A percentile compares a stretch with the other conserved stretches of the same genome.
phyloP scores from a whole-genome alignment of 2,888 invertebrate genomes.

The Rhagophthalmus giganteus region DNA sequence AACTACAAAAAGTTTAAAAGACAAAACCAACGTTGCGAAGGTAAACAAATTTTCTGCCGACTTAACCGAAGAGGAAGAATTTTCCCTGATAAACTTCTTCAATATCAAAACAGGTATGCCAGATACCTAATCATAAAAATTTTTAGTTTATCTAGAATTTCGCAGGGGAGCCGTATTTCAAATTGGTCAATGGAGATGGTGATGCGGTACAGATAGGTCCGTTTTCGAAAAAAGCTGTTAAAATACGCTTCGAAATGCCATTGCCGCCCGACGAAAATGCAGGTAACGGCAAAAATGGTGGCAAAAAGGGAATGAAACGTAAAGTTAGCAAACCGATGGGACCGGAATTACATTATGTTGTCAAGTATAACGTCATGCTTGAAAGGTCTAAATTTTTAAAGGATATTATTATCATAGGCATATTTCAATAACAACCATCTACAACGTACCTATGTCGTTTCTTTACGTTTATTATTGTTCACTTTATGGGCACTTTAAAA shows the following conservation, averaged over 20 bases:
- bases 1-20: not conserved
- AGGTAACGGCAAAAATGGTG: slow-evolving; percentile 20
- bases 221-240: slow-evolving; percentile 18
- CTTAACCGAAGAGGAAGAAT: slow-evolving; percentile 35
- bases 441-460: not conserved
- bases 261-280: not conserved
- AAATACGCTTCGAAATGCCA: slow-evolving; percentile 10
- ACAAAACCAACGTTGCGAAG: not conserved
- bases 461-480: slow-evolving; percentile 2
- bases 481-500: not conserved
- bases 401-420: slow-evolving; percentile 39
- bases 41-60: slow-evolving; percentile 32
- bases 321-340: no score
- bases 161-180: slow-evolving; percentile 33
- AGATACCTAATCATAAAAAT: no score
- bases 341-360: slow-evolving; percentile 30
- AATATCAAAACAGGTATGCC: slow-evolving; percentile 20
- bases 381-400: slow-evolving; percentile 33
- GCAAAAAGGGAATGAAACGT: no score
- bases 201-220: slow-evolving; percentile 9
- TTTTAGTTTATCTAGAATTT: no score
- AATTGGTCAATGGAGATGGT: slow-evolving; percentile 15
- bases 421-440: slow-evolving; percentile 20
- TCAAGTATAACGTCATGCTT: slow-evolving; percentile 39
- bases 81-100: slow-evolving; percentile 34